A percentile compares a stretch with the other conserved stretches of the same genome.
phyloP scores from a whole-genome alignment of 2,888 invertebrate genomes.

The Eretmocerus hayati region DNA sequence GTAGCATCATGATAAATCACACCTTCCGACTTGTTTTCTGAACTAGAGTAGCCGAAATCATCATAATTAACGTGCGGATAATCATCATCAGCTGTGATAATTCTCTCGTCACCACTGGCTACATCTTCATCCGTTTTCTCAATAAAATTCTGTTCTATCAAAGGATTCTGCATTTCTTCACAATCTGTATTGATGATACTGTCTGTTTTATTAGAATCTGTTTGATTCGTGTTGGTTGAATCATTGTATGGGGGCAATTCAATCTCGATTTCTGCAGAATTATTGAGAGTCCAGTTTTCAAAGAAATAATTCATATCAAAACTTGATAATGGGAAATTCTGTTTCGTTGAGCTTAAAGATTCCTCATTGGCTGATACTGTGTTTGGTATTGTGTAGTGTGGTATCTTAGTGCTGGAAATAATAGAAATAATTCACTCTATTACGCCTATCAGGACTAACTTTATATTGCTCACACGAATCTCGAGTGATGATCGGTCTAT shows the following conservation, averaged over 20 bases:
- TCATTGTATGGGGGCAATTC: not conserved
- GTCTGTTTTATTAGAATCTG: not conserved
- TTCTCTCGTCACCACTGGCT: slow-evolving; percentile 9
- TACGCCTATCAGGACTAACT: too few species aligned
- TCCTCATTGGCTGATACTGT: not conserved
- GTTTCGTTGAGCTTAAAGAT: not conserved
- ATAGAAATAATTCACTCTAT: too few species aligned
- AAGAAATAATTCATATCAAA: slow-evolving; percentile 9
- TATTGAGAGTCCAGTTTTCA: slow-evolving; percentile 4
- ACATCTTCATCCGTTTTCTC: slow-evolving; percentile 9
- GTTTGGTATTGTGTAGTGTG: slow-evolving; percentile 1
- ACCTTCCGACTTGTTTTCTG: too few species aligned
- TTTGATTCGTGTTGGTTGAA: not conserved
- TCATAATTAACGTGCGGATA: slow-evolving; percentile 29
- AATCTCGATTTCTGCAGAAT: not conserved
- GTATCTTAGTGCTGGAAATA: not conserved
- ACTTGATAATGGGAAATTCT: not conserved
- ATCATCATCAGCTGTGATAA: slow-evolving; percentile 24
- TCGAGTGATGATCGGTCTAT: too few species aligned
- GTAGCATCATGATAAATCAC: too few species aligned
- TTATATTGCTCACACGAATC: too few species aligned
- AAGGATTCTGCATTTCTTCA: not conserved
- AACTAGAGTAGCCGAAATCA: slow-evolving; percentile 23
- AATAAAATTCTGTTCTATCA: slow-evolving; percentile 1
- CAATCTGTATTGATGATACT: not conserved